Evolutionary conservation across 2,113 vertebrate genomes (phyloP).

Genomic region (Malaclemys terrapin): DNA sequence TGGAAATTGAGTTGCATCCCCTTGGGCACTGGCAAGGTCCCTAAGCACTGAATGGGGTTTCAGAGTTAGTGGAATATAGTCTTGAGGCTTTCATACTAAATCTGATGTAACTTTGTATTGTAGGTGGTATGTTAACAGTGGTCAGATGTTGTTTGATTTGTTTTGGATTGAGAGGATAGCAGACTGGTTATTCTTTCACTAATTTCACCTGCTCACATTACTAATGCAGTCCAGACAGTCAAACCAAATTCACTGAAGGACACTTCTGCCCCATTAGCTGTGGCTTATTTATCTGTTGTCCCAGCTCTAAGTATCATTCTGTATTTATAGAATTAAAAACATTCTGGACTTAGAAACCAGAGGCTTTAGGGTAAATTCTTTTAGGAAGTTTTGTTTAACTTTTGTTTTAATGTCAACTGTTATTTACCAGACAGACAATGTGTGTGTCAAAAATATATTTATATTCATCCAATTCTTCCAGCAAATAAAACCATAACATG

Average conservation of each 20-base stretch:
- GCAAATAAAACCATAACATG: neutral
- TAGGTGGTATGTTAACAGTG: neutral
- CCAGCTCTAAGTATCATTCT: slow-evolving; percentile 7
- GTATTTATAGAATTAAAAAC: slow-evolving; percentile 42
- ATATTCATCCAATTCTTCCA: neutral
- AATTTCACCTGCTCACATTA: neutral
- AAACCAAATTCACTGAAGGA: neutral
- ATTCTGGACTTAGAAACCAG: neutral
- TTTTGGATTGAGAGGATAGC: neutral
- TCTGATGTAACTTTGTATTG: neutral
- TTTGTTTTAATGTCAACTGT: neutral
- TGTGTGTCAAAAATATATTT: neutral
- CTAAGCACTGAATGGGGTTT: neutral
- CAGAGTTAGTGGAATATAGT: neutral
- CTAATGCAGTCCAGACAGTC: neutral
- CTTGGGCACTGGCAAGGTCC: neutral
- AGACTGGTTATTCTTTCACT: neutral
- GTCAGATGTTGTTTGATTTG: neutral
- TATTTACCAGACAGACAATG: neutral
- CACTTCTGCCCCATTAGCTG: neutral
- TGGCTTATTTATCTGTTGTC: neutral
- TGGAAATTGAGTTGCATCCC: neutral
- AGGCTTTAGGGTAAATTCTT: neutral
- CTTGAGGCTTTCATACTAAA: neutral
- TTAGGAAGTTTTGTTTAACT: neutral